Evolutionary conservation across 2,797 vertebrate genomes (phyloP).

Genomic region (Arnoldichthys spilopterus): DNA sequence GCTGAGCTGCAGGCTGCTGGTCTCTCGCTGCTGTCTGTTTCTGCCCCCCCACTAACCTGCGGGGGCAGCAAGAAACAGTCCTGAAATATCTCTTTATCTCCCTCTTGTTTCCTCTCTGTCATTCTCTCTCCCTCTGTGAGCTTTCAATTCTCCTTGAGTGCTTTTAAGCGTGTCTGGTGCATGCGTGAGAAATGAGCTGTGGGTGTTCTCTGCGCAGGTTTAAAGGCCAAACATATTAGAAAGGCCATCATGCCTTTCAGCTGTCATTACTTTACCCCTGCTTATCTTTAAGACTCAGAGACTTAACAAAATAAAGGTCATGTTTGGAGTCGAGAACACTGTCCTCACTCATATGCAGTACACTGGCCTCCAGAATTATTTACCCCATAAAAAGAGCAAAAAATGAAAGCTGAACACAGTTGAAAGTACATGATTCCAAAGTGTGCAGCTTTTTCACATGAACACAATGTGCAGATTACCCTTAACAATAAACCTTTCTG

Average conservation of each 20-base stretch:
- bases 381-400: too few relatives aligned
- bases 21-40: background rate
- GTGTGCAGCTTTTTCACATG: too few relatives aligned
- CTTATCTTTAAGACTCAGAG: conserved; percentile 38
- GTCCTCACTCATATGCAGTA: background rate
- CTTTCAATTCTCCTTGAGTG: conserved; percentile 19
- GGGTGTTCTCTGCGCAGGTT: conserved; percentile 28
- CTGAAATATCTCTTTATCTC: conserved; percentile 2
- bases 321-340: background rate
- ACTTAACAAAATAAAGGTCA: background rate
- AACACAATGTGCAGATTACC: too few relatives aligned
- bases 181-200: conserved; percentile 48
- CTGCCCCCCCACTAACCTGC: conserved; percentile 2
- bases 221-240: conserved; percentile 53
- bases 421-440: too few relatives aligned
- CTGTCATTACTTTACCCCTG: conserved; percentile 41
- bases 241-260: conserved; percentile 40
- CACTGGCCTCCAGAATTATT: background rate
- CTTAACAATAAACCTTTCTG: too few relatives aligned
- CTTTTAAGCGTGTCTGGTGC: conserved; percentile 34
- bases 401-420: too few relatives aligned
- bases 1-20: background rate
- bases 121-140: conserved; percentile 26
- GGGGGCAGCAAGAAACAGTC: background rate
- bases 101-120: conserved; percentile 1